These are phyloP conservation scores for Crossocerus cetratus DNA, from an alignment of 2,888 invertebrate genomes.

Conservation along the genomic window DNA sequence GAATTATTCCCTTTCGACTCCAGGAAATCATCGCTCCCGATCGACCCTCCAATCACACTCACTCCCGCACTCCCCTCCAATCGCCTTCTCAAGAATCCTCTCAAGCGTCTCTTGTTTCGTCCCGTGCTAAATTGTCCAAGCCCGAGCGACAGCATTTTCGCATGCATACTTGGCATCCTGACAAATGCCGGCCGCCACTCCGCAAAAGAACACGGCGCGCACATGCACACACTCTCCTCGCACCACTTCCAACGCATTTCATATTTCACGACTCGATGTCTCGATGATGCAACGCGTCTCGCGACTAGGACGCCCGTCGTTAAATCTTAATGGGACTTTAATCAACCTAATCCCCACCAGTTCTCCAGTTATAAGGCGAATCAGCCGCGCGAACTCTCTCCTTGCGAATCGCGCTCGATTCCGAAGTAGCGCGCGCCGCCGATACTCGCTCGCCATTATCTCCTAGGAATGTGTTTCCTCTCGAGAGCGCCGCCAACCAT, in stretches of 20 bases:
- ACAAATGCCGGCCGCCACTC: slow-evolving; percentile 16
- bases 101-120: neutral
- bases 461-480: too few species aligned
- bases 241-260: slow-evolving; percentile 25
- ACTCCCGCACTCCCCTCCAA: neutral
- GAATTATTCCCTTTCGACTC: slow-evolving; percentile 28
- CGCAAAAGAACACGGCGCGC: too few species aligned
- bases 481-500: too few species aligned
- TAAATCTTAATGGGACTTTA: neutral
- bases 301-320: neutral
- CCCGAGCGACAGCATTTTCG: slow-evolving; percentile 11
- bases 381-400: neutral
- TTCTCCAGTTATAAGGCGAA: neutral
- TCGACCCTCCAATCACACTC: too few species aligned
- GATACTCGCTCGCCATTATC: too few species aligned
- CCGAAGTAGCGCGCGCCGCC: too few species aligned
- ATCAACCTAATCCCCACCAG: neutral
- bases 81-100: too few species aligned
- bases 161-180: slow-evolving; percentile 29
- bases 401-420: too few species aligned
- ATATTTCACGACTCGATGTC: neutral
- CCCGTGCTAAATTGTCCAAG: slow-evolving; percentile 7
- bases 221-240: too few species aligned
- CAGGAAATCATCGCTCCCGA: too few species aligned
- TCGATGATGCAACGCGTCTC: neutral